phyloP scores from a whole-genome alignment of 2,113 vertebrate species.

The Lepus timidus region DNA sequence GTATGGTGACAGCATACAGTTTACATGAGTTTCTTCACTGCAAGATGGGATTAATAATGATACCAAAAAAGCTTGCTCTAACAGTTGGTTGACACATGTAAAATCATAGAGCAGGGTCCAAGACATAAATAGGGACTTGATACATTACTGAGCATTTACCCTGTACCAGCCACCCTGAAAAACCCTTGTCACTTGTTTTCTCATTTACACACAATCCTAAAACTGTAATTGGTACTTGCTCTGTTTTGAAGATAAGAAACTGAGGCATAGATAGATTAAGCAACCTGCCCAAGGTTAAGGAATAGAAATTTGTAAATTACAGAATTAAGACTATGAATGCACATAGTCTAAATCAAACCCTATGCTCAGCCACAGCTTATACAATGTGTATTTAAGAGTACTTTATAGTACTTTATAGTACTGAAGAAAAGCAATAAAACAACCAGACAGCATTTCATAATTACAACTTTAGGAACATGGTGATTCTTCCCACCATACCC shows the following conservation, averaged over 20 bases:
- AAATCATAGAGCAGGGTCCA: neutral
- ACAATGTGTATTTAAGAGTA: neutral
- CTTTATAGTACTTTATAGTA: neutral
- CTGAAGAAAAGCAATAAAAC: neutral
- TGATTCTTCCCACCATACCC: too few relatives aligned
- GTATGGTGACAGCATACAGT: too few relatives aligned
- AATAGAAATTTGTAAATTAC: neutral
- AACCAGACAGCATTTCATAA: neutral
- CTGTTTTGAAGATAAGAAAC: neutral
- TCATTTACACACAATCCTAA: neutral
- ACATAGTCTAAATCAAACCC: neutral
- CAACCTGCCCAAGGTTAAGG: neutral
- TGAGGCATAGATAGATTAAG: neutral
- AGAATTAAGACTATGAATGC: neutral
- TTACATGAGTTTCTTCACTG: slow-evolving; percentile 13
- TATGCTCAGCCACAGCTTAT: neutral
- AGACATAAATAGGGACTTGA: neutral
- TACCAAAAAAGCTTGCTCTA: neutral
- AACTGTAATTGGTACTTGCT: neutral
- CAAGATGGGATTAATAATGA: neutral
- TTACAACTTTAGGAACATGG: too few relatives aligned
- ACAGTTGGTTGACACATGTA: neutral
- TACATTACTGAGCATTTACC: neutral
- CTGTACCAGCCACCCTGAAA: neutral
- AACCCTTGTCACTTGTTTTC: neutral